Base-by-base conservation (phyloP, 53 echinoderm and acorn worm species). In the Paracentrotus lividus region DNA sequence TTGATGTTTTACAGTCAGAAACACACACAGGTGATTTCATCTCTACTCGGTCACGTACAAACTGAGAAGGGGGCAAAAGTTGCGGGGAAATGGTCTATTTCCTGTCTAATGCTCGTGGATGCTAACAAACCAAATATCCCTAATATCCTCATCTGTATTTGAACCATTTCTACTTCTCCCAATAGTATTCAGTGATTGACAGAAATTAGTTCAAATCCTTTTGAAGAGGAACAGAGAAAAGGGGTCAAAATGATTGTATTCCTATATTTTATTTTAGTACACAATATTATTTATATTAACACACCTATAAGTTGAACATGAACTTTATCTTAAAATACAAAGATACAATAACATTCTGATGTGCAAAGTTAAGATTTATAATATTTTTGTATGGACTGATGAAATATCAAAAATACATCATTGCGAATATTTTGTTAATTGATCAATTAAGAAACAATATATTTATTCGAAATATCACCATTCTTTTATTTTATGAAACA, bases 51-150 rank as follows among this genome's bases (percentile, higher is more conserved):
- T 72, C 72, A 72, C 72, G 38, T 72, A 72, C 72, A 72, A 72
- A 38, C 36, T 16, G 72, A 38, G 72, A 72, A 40, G 72, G 72
- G 20, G 72, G 72, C 72, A 85, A 51, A 85, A 13, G 47, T 4
- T 43, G n/a, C 49, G 2, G 78, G 85, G 85, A 85, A 85, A 85
- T 85, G 20, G 85, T 26, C 85, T n/a, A 85, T 85, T 85, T 85
- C 85, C 85, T 49, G 85, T 29, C 84, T 51, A 45, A 84, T 84
- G 84, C 51, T 49, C 85, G 29, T 27, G 14, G 85, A 24, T 47
- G 47, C 85, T 85, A 85, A 85, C 85, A 49, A 85, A 23, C 49
- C 85, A 85, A 31, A 47, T 85, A 72, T 72, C 72, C 72, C 18
- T 38, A 72, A 72, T 72, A 72, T 72, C 72, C 72, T 40, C 10